phyloP scores from a whole-genome alignment of 1,140 invertebrate species.

The Lamellibrachia luymesi region DNA sequence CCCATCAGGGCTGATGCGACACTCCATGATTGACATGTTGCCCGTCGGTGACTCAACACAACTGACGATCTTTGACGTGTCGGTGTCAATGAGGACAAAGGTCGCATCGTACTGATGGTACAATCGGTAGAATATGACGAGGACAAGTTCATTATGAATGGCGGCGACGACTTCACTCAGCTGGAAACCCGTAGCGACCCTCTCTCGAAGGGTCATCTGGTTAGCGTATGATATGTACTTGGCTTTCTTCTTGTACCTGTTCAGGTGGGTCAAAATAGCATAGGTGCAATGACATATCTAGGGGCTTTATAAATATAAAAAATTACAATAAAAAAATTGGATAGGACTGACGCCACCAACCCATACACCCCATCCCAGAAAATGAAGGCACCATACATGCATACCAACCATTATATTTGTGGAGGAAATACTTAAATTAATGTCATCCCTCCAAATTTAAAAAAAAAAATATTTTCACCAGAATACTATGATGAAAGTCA shows the following conservation, averaged over 20 bases:
- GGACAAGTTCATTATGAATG: background rate
- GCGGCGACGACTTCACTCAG: slow-evolving; percentile 9
- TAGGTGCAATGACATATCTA: background rate
- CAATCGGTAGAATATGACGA: slow-evolving; percentile 10
- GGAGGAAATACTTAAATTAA: no score
- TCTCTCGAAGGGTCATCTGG: background rate
- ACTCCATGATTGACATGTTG: slow-evolving; percentile 21
- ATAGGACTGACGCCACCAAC: no score
- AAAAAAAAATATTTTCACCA: no score
- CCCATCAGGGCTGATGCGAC: slow-evolving; percentile 17
- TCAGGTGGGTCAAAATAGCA: background rate
- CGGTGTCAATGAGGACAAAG: slow-evolving; percentile 10
- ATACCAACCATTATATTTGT: no score
- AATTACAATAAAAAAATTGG: background rate
- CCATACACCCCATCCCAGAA: no score
- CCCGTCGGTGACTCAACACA: slow-evolving; percentile 12
- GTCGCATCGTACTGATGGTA: slow-evolving; percentile 10
- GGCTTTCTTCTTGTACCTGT: slow-evolving; percentile 7
- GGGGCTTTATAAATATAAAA: background rate
- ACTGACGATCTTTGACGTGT: background rate
- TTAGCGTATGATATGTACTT: slow-evolving; percentile 2
- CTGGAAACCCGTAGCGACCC: background rate
- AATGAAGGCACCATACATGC: no score
- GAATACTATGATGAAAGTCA: no score
- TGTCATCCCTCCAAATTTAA: no score